phyloP scores from a whole-genome alignment of 2,888 invertebrate genomes.

The Hypselothyrea guttata region DNA sequence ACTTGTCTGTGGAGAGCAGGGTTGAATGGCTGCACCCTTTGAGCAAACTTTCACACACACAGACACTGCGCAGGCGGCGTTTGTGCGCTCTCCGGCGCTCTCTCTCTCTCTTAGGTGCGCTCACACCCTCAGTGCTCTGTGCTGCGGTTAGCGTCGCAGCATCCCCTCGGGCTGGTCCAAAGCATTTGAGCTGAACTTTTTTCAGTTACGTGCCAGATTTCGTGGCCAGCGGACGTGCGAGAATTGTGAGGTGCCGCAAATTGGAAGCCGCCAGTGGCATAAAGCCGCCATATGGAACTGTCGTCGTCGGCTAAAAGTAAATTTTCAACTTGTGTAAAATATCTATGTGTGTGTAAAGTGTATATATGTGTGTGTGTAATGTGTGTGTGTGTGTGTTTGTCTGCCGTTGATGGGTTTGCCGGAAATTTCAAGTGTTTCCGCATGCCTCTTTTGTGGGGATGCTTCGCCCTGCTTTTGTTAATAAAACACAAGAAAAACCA shows the following conservation, averaged over 20 bases:
- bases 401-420: slow-evolving; percentile 30
- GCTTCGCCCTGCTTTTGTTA: too few relatives aligned
- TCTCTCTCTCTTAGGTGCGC: slow-evolving; percentile 10
- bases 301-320: slow-evolving; percentile 53
- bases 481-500: slow-evolving; percentile 33
- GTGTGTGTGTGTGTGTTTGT: slow-evolving; percentile 24
- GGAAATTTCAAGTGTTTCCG: slow-evolving; percentile 73
- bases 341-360: slow-evolving; percentile 1
- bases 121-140: slow-evolving; percentile 12
- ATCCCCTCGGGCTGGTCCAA: slow-evolving; percentile 58
- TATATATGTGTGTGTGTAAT: slow-evolving; percentile 19
- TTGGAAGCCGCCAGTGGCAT: slow-evolving; percentile 5
- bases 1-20: slow-evolving; percentile 24
- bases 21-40: slow-evolving; percentile 62
- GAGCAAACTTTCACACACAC: slow-evolving; percentile 24
- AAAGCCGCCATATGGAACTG: slow-evolving; percentile 61
- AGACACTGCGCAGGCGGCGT: slow-evolving; percentile 49
- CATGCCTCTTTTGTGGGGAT: slow-evolving; percentile 24
- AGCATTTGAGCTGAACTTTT: slow-evolving; percentile 41
- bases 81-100: too few relatives aligned
- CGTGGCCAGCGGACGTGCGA: slow-evolving; percentile 59
- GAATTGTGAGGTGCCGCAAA: slow-evolving; percentile 1
- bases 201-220: slow-evolving; percentile 71
- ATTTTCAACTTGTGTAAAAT: slow-evolving; percentile 34
- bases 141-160: slow-evolving; percentile 53